Evolutionary conservation across 2,797 vertebrate species (phyloP).

Genomic region (Spinus pinus): DNA sequence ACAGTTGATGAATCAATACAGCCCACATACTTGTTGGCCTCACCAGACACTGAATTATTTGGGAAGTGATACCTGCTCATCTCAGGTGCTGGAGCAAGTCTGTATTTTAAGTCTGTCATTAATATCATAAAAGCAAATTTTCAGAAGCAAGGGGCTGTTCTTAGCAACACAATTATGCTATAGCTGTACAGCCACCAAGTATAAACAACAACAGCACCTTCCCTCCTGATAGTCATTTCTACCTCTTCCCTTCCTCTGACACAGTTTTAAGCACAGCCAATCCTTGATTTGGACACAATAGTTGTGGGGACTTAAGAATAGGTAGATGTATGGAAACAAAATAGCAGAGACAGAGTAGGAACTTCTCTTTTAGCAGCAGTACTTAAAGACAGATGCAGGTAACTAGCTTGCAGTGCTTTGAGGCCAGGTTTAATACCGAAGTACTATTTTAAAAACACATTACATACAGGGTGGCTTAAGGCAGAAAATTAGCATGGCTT

Average conservation of each 20-base stretch:
- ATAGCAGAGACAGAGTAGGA: not conserved
- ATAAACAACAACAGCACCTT: not conserved
- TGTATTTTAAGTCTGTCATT: not conserved
- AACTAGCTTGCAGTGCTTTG: not conserved
- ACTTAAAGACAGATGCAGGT: not conserved
- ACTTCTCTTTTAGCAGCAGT: not conserved
- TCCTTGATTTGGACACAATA: rapidly evolving
- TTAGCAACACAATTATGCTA: not conserved
- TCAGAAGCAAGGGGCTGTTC: not conserved
- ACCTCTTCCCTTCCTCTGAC: not conserved
- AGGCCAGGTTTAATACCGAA: not conserved
- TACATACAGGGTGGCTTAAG: not conserved
- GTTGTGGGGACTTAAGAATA: not conserved
- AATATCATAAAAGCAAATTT: not conserved
- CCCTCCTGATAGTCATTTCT: not conserved
- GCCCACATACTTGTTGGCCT: not conserved
- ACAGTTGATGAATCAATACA: not conserved
- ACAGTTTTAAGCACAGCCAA: not conserved
- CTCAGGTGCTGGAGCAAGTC: not conserved
- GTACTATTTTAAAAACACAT: not conserved
- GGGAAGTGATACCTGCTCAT: not conserved
- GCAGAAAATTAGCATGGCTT: not conserved
- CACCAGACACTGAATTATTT: not conserved
- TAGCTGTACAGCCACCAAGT: not conserved
- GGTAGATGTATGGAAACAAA: not conserved